Evolutionary conservation across 2,888 invertebrate species (phyloP), one percentile per base, ranked within the genome.

Genomic region (Machimus atricapillus): DNA sequence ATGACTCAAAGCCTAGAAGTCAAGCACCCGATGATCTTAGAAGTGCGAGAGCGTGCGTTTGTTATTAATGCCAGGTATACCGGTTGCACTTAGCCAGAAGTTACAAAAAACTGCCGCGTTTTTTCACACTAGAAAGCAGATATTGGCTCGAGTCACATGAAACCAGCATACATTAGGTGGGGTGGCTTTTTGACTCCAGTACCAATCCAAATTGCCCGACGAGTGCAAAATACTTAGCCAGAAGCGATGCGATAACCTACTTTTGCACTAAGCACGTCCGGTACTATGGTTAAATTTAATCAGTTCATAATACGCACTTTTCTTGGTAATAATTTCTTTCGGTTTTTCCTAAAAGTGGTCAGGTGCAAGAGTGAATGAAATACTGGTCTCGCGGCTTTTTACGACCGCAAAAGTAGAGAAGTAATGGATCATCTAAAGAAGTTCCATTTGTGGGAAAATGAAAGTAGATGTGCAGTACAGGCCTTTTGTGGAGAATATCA

Each of bases 261-360:
- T 78, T 86, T 79, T 46, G 16, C 34, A 46, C 14, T 58, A 52
- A 82, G 58, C 34, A 81, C 86, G 86, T 86, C 86, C 86, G 86
- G 78, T 86, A 77, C 82, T 34, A 79, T 27, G 43, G 46, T 81
- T 52, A 34, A 37, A 82, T n/a, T 82, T 82, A 82, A 82, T 56
- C 82, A 82, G 34, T 37, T 37, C 58, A 82, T 58, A 82, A 82
- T 58, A 82, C 56, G 58, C 52, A 66, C 58, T 81, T 81, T 37
- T 76, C 76, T 76, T 40, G n/a, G 37, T 76, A 76, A 52, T 52
- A 52, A 76, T 76, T 76, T 76, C 37, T 76, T 76, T 76, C 40
- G 52, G n/a, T 52, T 52, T 52, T 52, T 76, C 76, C 1, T 31
- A 23, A 19, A 34, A 12, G 74, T 46, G 12, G 43, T 16, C 43